Percentiles rank a stretch among this genome's conserved stretches.
Evolutionary conservation across 2,888 invertebrate genomes (phyloP).

Genomic region (Erannis defoliaria): DNA sequence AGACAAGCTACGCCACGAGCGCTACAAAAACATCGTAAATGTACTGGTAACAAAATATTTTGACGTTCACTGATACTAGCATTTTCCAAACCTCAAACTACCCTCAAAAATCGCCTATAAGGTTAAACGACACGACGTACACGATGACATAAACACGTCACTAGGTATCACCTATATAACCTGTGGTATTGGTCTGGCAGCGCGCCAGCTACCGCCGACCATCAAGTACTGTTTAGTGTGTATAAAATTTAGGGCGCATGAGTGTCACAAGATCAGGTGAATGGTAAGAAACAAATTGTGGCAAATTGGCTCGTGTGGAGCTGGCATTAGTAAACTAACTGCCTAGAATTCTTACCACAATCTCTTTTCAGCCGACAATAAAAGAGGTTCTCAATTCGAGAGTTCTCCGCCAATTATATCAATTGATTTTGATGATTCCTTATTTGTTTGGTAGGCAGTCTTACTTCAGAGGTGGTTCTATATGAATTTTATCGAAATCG

Average conservation of each 20-base stretch:
- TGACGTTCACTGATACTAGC: neutral
- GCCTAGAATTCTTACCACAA: too few species aligned
- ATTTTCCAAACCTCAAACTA: slow-evolving; percentile 11
- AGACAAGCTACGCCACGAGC: too few species aligned
- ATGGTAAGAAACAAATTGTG: slow-evolving; percentile 18
- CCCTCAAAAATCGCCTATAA: slow-evolving; percentile 14
- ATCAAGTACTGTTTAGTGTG: slow-evolving; percentile 30
- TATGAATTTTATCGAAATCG: too few species aligned
- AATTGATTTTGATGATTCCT: too few species aligned
- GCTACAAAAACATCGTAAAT: too few species aligned
- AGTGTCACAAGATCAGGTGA: slow-evolving; percentile 19
- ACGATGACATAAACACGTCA: neutral
- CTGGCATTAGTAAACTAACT: slow-evolving; percentile 5
- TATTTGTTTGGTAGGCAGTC: too few species aligned
- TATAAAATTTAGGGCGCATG: slow-evolving; percentile 30
- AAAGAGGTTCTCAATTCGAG: too few species aligned
- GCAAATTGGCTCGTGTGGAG: slow-evolving; percentile 20
- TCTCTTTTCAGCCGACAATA: too few species aligned
- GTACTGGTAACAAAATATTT: neutral
- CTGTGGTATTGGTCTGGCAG: too few species aligned
- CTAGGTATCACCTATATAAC: neutral
- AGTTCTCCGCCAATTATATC: too few species aligned
- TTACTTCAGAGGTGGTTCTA: too few species aligned
- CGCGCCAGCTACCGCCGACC: slow-evolving; percentile 10
- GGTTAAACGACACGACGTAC: slow-evolving; percentile 6